Evolutionary conservation across 2,797 vertebrate genomes (phyloP).

Genomic region (Erpetoichthys calabaricus): DNA sequence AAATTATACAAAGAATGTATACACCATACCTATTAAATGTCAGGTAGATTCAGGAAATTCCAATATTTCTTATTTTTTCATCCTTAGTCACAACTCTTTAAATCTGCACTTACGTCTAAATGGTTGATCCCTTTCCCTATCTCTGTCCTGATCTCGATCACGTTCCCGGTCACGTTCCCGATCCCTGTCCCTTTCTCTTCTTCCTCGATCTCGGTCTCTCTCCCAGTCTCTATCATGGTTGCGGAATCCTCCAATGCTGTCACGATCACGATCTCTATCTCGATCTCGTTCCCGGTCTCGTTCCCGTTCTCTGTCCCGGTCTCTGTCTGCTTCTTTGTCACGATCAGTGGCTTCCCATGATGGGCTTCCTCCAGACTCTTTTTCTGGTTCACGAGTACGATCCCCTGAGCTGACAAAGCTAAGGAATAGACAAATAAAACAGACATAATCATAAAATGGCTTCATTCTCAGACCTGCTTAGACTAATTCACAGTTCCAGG

Average conservation of each 20-base stretch:
- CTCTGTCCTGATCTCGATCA: constrained; percentile 26
- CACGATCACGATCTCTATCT: constrained; percentile 30
- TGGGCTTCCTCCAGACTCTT: no score
- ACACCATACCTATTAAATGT: no score
- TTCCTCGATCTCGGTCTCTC: constrained; percentile 14
- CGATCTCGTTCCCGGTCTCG: constrained; percentile 29
- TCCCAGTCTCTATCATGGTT: constrained; percentile 23
- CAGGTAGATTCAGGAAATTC: no score
- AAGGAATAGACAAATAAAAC: constrained; percentile 5
- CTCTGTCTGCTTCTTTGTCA: constrained; percentile 26
- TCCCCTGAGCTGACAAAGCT: constrained; percentile 76
- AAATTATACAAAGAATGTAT: no score
- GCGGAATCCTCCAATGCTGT: constrained; percentile 16
- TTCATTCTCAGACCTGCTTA: no score
- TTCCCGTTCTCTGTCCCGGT: constrained; percentile 37
- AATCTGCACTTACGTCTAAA: constrained; percentile 45
- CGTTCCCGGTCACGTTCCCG: constrained; percentile 14
- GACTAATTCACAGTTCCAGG: no score
- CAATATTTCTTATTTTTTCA: no score
- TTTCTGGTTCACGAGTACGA: constrained; percentile 44
- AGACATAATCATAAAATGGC: no score
- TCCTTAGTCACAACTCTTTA: no score
- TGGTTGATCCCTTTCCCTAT: constrained; percentile 38
- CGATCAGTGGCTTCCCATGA: constrained; percentile 25
- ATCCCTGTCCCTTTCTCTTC: constrained; percentile 19